Evolutionary conservation across 1,140 invertebrate genomes (phyloP).

Genomic region (Drosophila cardini): DNA sequence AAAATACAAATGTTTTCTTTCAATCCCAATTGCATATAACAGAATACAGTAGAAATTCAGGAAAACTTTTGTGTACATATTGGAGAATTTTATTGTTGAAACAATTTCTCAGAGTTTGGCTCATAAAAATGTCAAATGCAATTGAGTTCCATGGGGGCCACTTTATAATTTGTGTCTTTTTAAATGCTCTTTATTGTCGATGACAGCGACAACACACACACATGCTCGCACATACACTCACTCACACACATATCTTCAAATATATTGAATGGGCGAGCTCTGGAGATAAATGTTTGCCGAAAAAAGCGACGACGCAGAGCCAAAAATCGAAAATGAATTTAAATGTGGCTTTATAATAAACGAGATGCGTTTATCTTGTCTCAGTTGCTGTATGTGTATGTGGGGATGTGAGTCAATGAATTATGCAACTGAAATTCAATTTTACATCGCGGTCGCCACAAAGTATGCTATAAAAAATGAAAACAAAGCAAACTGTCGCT

Average conservation of each 20-base stretch:
- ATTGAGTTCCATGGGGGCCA: constrained; percentile 38
- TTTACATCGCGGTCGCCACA: constrained; percentile 34
- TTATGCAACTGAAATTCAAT: constrained; percentile 77
- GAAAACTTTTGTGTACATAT: background rate
- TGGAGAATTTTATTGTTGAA: background rate
- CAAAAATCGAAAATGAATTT: constrained; percentile 80
- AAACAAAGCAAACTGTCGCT: constrained; percentile 42
- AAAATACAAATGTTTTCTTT: background rate
- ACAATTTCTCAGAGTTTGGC: background rate
- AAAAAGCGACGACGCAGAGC: constrained; percentile 18
- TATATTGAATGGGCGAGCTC: constrained; percentile 43
- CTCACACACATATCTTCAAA: constrained; percentile 6
- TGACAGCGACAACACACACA: constrained; percentile 52
- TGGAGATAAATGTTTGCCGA: constrained; percentile 70
- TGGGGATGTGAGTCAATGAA: constrained; percentile 57
- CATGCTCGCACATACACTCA: constrained; percentile 15
- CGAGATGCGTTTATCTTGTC: constrained; percentile 57
- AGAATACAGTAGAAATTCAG: too few relatives aligned
- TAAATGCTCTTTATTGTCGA: constrained; percentile 79
- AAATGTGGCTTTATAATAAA: constrained; percentile 77
- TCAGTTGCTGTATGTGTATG: background rate
- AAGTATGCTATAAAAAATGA: constrained; percentile 51
- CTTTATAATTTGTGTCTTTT: constrained; percentile 77
- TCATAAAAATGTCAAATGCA: constrained; percentile 66
- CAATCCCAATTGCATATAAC: too few relatives aligned